Base-by-base conservation (phyloP, 1,140 invertebrate genomes). In the Hyphantria cunea region DNA sequence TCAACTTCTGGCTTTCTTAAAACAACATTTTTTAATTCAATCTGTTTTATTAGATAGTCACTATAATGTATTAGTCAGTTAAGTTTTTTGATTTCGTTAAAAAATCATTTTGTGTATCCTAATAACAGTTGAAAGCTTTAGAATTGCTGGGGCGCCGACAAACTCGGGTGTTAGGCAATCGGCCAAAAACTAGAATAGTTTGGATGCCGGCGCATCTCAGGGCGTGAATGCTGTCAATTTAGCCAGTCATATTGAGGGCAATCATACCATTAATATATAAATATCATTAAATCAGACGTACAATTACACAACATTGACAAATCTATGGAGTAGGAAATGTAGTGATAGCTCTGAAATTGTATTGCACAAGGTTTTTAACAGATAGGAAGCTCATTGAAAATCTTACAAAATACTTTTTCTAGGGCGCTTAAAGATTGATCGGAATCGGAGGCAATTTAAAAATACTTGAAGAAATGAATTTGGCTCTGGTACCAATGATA, bases 141-240 rank as follows among this genome's bases (percentile, higher is more conserved):
- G 14, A 15, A 51, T 42, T 42, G 59, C 33, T 51, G 71, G 70
- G 72, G 68, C 74, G 72, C 71, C 70, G 58, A 39, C 42, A 62
- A 47, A 49, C 33, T 45, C 37, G 59, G 12, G 67, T 61, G 70
- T 65, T 63, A 66, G 82, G 78, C 82, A 81, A 6, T 6, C 15
- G 6, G 75, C 78, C 82, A 82, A 67, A 39, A 56, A 80, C 80
- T 70, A 84, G 78, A 84, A 84, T 82, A 84, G 82, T 84, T 78
- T 49, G 66, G 64, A 69, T 78, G 68, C 76, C 73, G 63, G 52
- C 69, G 34, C 65, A 50, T 42, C 59, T 56, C 65, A 39, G 39
- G 14, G 70, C 64, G 64, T 72, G 71, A 78, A 58, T 48, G 60
- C 70, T 74, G 73, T 74, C 76, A 70, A 69, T 66, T 68, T 49